Base-by-base conservation (phyloP, 2,888 invertebrate genomes). In the Eristalinus sepulchralis region DNA sequence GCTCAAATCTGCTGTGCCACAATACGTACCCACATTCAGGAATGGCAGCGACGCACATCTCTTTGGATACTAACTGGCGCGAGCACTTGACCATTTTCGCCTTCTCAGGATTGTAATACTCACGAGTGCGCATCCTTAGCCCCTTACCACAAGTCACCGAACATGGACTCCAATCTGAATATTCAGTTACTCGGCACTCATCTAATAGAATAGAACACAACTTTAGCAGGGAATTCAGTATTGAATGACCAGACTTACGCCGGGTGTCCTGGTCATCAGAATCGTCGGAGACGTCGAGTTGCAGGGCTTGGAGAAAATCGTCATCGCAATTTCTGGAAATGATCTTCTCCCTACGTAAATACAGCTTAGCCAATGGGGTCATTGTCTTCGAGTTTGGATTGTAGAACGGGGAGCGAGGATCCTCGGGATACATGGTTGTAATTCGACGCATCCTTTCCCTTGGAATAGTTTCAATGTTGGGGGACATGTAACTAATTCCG, bases 331-430 rank as follows among this genome's bases (percentile, higher is more conserved):
- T 94, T 90, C 96, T 95, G 20, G 96, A 95, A 82, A 97, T 94
- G 27, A 97, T 93, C 89, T 95, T 94, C 88, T 96, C 96, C 78
- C 98, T 92, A 17, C 95, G 95, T 68, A 99, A 93, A 90, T 96
- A 95, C 1, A 99, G 94, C 34, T 94, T 94, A 0, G 99, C 99
- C 91, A 99, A 92, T 0, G 99, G 97, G 47, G 95, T 94, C 94
- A 99, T 96, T 72, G 94, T 94, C 24, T 91, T 90, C 2, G 94
- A 93, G 2, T 94, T 92, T 0, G 96, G 95, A 91, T 97, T 96
- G 93, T 97, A 98, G 93, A 99, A 99, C 0, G 99, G 99, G 0
- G 98, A 96, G 83, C 96, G 94, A 0, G 97, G 96, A 93, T 98
- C 97, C 92, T 97, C 97, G 0, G 98, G 98, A 92, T 96, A 97